These are phyloP conservation scores for Busseola fusca DNA, from an alignment of 2,888 invertebrate species.

Conservation along the genomic window DNA sequence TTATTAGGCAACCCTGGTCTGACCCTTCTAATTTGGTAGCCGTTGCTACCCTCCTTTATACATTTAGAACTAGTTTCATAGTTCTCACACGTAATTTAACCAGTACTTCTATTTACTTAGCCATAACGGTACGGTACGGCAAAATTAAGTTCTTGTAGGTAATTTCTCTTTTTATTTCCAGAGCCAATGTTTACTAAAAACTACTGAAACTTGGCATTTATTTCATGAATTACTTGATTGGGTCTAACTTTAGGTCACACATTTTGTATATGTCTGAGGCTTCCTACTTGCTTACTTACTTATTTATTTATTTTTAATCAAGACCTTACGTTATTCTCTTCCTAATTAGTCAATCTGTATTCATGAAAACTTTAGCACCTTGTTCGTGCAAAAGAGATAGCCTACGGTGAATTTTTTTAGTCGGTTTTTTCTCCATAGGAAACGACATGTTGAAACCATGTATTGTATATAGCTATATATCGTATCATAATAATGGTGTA, in stretches of 20 bases:
- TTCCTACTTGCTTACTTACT: conserved; percentile 3
- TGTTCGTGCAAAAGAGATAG: conserved; percentile 20
- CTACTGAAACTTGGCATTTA: conserved; percentile 17
- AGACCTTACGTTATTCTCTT: conserved; percentile 18
- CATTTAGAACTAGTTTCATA: conserved; percentile 59
- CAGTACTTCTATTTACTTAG: conserved; percentile 52
- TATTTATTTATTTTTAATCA: conserved; percentile 32
- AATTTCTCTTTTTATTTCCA: conserved; percentile 45
- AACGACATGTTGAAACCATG: neutral
- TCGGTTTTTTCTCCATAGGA: neutral
- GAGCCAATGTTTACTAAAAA: conserved; percentile 35
- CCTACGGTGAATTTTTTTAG: neutral
- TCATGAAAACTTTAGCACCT: conserved; percentile 38
- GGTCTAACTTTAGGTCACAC: neutral
- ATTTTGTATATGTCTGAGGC: neutral
- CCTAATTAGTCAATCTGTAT: conserved; percentile 40
- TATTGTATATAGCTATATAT: neutral
- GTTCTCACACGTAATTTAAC: conserved; percentile 61
- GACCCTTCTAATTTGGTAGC: conserved; percentile 63
- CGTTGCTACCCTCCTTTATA: conserved; percentile 51
- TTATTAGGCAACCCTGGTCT: conserved; percentile 55
- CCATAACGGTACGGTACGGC: conserved; percentile 51
- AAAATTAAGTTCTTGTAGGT: conserved; percentile 52
- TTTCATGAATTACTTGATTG: conserved; percentile 8
- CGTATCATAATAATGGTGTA: neutral